Base-by-base conservation (phyloP, 2,888 invertebrate genomes). In the Pandemis corylana region DNA sequence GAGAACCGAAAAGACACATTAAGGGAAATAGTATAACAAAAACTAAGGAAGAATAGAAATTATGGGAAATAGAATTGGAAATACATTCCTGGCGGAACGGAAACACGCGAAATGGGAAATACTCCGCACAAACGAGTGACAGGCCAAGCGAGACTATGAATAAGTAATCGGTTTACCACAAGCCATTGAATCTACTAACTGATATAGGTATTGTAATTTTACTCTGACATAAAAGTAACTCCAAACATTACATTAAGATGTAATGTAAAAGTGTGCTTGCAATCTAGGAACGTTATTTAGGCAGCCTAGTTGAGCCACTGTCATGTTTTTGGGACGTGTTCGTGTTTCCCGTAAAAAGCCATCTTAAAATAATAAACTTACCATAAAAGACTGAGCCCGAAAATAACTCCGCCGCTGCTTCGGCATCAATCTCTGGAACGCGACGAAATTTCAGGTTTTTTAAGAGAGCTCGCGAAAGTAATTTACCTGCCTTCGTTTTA, bases 1-100 rank as follows among this genome's bases (percentile, higher is more conserved):
- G 76, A 80, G 77, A 79, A 80, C 51, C n/a, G 28, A 46, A 62
- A 69, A 49, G 36, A 51, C 64, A 46, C 68, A 46, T 68, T 59
- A 46, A 68, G 36, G 20, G 46, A 46, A 68, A 68, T 59, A 68
- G 44, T 61, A 59, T 15, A 62, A 62, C 67, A 28, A 42, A 67
- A 53, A 63, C 36, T 46, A 67, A 70, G 36, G 42, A 68, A 72
- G 51, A 28, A 62, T 13, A 51, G 49, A 10, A 72, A 64, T 68
- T 64, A 68, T 64, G 64, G 64, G 56, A 69, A 61, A 61, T 61
- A 69, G 65, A 74, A 74, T 70, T 61, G 69, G 66, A 53, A 70
- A 70, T 51, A 74, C 61, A 53, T 70, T 74, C 69, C 42, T 20
- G 70, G 12, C 49, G 68, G 64, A 46, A 64, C 53, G 70, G 70